Base-by-base conservation (phyloP, 2,888 invertebrate genomes). In the Watsonalla cultraria region DNA sequence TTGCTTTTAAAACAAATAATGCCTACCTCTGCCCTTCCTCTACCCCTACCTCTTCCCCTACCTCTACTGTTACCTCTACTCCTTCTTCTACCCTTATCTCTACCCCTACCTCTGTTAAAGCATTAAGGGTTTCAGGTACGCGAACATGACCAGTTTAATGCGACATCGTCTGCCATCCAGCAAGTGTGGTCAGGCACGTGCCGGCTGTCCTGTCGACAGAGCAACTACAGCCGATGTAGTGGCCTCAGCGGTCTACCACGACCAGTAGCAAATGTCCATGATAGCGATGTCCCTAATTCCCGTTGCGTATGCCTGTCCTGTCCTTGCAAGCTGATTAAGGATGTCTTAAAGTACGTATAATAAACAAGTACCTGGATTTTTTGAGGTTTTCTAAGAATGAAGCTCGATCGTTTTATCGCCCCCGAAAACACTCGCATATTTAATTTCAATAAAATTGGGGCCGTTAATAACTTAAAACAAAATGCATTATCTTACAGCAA, bases 131-230 rank as follows among this genome's bases (percentile, higher is more conserved):
- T 53, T 6, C 60, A 81, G 81, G 53, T 61, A 11, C 60, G 62
- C 51, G 65, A 74, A 50, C 65, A 66, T 51, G 60, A 60, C 39
- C 68, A 72, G 48, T 62, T 74, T 14, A 55, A 66, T 6, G 70
- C 72, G 5, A 75, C 74, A 11, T 60, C 73, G 7, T 74, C 75
- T 2, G 74, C 72, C 7, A 65, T 84, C 35, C 69, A 69, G 1
- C 65, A 82, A 65, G 65, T 85, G 7, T 85, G 82, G 78, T 70
- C 80, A 0, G 75, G 76, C 0, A 64, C 51, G n/a, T 85, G 85
- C 53, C 68, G 66, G 0, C 54, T 76, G 34, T 56, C 68, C 0
- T 86, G 84, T 47, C 67, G 66, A 2, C 68, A 61, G n/a, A 64
- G 59, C 45, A 56, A 57, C 0, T 47, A 54, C 39, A 70, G 62